These are phyloP conservation scores for Epinephelus lanceolatus DNA, from an alignment of 2,113 vertebrate genomes.

Conservation along the genomic window DNA sequence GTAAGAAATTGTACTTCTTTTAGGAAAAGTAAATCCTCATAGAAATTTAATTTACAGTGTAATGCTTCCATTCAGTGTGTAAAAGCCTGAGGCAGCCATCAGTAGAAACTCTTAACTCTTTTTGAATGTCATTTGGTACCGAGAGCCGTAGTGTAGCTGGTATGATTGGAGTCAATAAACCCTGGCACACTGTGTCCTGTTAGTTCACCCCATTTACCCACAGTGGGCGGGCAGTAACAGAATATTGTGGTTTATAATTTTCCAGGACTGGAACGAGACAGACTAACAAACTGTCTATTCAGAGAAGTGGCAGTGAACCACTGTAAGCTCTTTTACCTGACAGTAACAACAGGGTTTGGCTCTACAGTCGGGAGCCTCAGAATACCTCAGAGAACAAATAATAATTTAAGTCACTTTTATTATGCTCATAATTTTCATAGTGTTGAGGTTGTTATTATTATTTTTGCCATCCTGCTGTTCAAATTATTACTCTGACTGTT, in stretches of 20 bases:
- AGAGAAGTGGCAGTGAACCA: constrained; percentile 4
- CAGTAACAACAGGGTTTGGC: not conserved
- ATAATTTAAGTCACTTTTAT: not conserved
- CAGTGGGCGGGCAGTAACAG: not conserved
- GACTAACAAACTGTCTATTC: not conserved
- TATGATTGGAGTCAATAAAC: not conserved
- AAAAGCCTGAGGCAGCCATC: not conserved
- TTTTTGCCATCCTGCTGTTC: not conserved
- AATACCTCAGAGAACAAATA: not conserved
- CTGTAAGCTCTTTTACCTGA: not conserved
- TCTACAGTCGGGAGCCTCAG: not conserved
- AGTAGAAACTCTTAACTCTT: not conserved
- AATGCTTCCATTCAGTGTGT: not conserved
- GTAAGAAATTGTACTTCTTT: not conserved
- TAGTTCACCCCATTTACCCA: constrained; percentile 5
- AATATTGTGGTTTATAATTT: constrained; percentile 43
- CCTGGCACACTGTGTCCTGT: not conserved
- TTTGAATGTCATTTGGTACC: constrained; percentile 3
- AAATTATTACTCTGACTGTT: not conserved
- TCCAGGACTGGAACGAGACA: constrained; percentile 17
- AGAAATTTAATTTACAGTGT: not conserved
- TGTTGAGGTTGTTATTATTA: not conserved
- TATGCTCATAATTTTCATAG: not conserved
- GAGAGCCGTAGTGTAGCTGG: not conserved
- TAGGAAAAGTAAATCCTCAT: constrained; percentile 1